phyloP scores from a whole-genome alignment of 1,140 invertebrate genomes.

The Drosophila parvula region DNA sequence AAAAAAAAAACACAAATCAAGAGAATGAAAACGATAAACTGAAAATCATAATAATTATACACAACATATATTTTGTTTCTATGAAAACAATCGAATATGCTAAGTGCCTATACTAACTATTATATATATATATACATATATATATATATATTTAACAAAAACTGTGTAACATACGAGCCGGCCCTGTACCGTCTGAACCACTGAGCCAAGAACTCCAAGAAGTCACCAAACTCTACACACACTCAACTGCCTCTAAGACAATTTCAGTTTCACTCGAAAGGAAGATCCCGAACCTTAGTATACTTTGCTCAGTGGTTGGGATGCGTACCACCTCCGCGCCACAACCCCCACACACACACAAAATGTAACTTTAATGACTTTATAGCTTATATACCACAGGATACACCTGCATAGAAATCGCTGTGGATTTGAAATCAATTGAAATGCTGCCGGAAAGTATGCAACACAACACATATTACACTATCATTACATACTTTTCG shows the following conservation, averaged over 20 bases:
- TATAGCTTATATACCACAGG: constrained; percentile 39
- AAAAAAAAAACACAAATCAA: constrained; percentile 17
- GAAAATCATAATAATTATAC: constrained; percentile 54
- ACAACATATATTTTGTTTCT: constrained; percentile 76
- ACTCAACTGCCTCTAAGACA: constrained; percentile 37
- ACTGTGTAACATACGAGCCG: constrained; percentile 32
- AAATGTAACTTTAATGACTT: constrained; percentile 47
- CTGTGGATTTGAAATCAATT: neutral
- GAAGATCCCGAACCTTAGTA: neutral
- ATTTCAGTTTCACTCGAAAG: no score
- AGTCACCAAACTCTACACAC: constrained; percentile 2
- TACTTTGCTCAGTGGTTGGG: constrained; percentile 67
- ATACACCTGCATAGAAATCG: neutral
- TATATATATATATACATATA: constrained; percentile 30
- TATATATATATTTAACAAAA: constrained; percentile 31
- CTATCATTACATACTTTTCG: neutral
- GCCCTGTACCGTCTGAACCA: constrained; percentile 24
- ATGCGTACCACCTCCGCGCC: constrained; percentile 5
- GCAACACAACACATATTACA: neutral
- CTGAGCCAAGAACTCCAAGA: constrained; percentile 33
- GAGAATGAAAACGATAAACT: constrained; percentile 42
- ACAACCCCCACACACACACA: constrained; percentile 9
- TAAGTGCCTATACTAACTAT: constrained; percentile 80
- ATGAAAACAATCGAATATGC: constrained; percentile 81
- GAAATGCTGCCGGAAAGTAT: neutral